Percentiles rank a stretch among this genome's conserved stretches.
Evolutionary conservation across 1,140 invertebrate genomes (phyloP).

Genomic region (Drosophila virilis): DNA sequence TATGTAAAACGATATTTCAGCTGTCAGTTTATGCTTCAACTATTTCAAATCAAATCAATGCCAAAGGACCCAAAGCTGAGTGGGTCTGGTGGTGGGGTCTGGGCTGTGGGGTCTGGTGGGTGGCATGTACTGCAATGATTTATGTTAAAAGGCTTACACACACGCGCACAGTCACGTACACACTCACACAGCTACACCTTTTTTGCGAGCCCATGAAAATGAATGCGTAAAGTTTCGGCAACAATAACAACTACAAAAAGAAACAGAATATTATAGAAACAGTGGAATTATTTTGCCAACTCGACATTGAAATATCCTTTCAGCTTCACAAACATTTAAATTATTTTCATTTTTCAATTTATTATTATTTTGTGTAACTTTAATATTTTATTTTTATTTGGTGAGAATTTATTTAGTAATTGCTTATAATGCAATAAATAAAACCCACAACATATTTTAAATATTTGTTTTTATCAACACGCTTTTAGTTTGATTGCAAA

Average conservation of each 20-base stretch:
- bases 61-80: conserved; percentile 52
- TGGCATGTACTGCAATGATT: conserved; percentile 63
- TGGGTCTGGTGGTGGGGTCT: neutral
- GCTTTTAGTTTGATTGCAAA: too few relatives aligned
- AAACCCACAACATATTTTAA: too few relatives aligned
- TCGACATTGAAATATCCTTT: neutral
- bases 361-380: too few relatives aligned
- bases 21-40: conserved; percentile 79
- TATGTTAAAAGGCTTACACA: conserved; percentile 72
- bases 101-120: neutral
- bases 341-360: too few relatives aligned
- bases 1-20: conserved; percentile 79
- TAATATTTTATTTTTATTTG: too few relatives aligned
- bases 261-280: conserved; percentile 6
- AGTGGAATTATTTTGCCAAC: too few relatives aligned
- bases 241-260: conserved; percentile 21
- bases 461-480: too few relatives aligned
- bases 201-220: conserved; percentile 45
- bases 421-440: too few relatives aligned
- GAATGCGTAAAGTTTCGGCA: conserved; percentile 38
- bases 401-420: too few relatives aligned
- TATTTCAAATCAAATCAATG: conserved; percentile 80
- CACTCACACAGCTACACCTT: conserved; percentile 37
- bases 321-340: too few relatives aligned
- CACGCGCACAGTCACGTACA: conserved; percentile 15